These are phyloP conservation scores for Danaus melanippus DNA, from an alignment of 1,140 invertebrate genomes.

Conservation along the genomic window DNA sequence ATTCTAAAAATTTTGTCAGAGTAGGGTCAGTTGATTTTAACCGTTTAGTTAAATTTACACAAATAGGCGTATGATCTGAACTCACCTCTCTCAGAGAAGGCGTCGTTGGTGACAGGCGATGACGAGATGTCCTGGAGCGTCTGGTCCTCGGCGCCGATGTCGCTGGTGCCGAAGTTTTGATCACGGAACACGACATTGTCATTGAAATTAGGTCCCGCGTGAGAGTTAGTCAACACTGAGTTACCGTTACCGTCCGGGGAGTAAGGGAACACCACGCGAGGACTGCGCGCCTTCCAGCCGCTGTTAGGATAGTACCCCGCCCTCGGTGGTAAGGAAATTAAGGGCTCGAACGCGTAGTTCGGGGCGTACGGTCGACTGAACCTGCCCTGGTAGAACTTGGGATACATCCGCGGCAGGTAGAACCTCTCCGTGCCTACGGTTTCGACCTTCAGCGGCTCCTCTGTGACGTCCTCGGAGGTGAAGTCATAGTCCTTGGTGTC, in stretches of 20 bases:
- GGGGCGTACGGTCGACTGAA: constrained; percentile 53
- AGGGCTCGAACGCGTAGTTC: constrained; percentile 41
- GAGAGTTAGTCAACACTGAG: constrained; percentile 63
- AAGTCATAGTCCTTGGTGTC: constrained; percentile 54
- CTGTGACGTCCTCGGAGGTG: constrained; percentile 40
- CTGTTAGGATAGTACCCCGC: constrained; percentile 37
- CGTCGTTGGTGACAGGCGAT: constrained; percentile 48
- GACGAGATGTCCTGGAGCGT: constrained; percentile 69
- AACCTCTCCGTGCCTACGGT: constrained; percentile 41
- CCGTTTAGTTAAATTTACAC: constrained; percentile 1
- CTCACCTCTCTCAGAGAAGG: constrained; percentile 73
- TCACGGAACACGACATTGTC: constrained; percentile 76
- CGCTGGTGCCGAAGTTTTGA: constrained; percentile 73
- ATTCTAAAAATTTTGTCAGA: constrained; percentile 1
- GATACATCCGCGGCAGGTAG: constrained; percentile 42
- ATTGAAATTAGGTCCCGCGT: constrained; percentile 58
- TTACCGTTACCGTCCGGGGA: constrained; percentile 51
- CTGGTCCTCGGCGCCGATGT: constrained; percentile 71
- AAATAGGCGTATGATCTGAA: constrained; percentile 8
- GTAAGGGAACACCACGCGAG: constrained; percentile 73
- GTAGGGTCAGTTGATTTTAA: no score
- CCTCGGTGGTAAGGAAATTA: constrained; percentile 38
- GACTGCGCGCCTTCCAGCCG: constrained; percentile 71
- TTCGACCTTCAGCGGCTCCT: constrained; percentile 19
- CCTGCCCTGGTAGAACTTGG: constrained; percentile 52